Conservation (phyloP, 2,113 vertebrate genomes). For the Diadophis punctatus region DNA sequence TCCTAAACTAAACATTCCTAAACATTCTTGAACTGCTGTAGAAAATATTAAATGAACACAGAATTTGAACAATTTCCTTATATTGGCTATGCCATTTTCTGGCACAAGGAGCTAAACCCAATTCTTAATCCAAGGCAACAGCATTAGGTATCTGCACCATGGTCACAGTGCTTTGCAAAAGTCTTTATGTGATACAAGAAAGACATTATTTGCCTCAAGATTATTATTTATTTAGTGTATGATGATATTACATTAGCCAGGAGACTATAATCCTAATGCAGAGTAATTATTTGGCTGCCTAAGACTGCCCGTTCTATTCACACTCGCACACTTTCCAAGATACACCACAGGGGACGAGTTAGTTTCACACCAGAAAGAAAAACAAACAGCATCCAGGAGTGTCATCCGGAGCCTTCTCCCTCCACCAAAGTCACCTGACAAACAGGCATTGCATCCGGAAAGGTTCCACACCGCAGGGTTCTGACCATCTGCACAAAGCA, state of each 20-base stretch:
- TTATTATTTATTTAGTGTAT: neutral
- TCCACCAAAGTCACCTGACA: neutral
- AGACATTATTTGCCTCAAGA: neutral
- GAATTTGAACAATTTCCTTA: neutral
- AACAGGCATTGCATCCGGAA: neutral
- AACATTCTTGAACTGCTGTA: neutral
- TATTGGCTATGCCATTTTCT: neutral
- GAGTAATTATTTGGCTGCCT: neutral
- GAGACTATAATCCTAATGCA: neutral
- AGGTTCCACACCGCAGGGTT: neutral
- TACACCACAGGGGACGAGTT: neutral
- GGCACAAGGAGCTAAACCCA: neutral
- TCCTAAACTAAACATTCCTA: neutral
- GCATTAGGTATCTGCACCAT: neutral
- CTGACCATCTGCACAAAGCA: neutral
- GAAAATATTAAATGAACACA: neutral
- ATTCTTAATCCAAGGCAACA: neutral
- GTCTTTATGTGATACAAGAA: neutral
- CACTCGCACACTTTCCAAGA: neutral
- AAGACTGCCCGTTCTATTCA: neutral
- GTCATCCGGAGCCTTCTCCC: neutral
- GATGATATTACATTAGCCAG: neutral
- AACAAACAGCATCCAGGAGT: neutral
- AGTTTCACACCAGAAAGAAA: neutral
- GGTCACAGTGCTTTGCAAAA: neutral